Base-by-base conservation (phyloP, 2,113 vertebrate species). In the Ardeotis arabs region DNA sequence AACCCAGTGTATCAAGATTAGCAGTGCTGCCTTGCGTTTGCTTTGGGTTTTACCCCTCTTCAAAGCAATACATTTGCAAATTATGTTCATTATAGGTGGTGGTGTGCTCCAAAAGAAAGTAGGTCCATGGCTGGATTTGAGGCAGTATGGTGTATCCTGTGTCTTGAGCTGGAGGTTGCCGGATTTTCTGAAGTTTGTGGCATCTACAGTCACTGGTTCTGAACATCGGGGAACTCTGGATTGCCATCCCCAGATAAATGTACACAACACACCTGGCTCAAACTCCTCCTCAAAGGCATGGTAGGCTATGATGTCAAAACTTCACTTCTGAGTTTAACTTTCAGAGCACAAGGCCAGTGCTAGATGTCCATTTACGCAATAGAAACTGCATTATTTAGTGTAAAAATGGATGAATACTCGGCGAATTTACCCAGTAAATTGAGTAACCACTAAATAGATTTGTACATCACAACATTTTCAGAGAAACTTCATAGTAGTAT, bases 241-340 rank as follows among this genome's bases (percentile, higher is more conserved):
- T 22, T n/a, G 33, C 19, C 89, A 2, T 53, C 44, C 45, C 27
- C 39, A 44, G 33, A 15, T 9, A 59, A 44, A 31, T 23, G 8
- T 8, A 12, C 0, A 1, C 24, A 50, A 19, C 4, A 18, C 14
- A 52, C 5, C 5, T 47, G 50, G 14, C 9, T 37, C 41, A 3
- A 93, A 45, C 31, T 49, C 18, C 28, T 68, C 6, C n/a, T 37
- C 59, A 70, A 75, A 50, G 20, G 4, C 25, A 14, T 4, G 10
- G 19, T 29, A 10, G 6, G 3, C 7, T 18, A 5, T 0, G 0
- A 25, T 24, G 31, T 13, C 47, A 86, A 44, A 81, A 7, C n/a
- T 21, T 55, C 16, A 6, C 5, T 45, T 77, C 55, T 78, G 33
- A 28, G 6, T 63, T 63, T 27, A 19, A 33, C 4, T 64, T 59